A percentile compares a stretch with the other conserved stretches of the same genome.
phyloP scores from a whole-genome alignment of 2,888 invertebrate genomes.

The Lithophane leautieri region DNA sequence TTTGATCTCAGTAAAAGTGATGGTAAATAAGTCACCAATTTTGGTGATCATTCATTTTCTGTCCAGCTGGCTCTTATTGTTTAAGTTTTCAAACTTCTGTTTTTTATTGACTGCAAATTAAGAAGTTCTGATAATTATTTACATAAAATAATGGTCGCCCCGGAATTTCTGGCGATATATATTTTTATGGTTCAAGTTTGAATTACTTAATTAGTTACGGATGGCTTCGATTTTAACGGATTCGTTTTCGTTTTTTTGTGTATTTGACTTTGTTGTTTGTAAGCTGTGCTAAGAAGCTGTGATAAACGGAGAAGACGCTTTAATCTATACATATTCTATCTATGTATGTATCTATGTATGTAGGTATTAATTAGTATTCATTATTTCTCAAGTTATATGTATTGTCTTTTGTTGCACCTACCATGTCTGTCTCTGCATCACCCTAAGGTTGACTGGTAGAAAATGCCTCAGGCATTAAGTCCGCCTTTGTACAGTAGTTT shows the following conservation, averaged over 20 bases:
- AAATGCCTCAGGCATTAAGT: too few species aligned
- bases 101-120: conserved; percentile 66
- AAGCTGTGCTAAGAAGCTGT: too few species aligned
- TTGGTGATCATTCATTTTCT: conserved; percentile 21
- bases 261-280: conserved; percentile 5
- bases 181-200: conserved; percentile 65
- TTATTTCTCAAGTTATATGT: too few species aligned
- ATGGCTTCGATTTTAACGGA: conserved; percentile 56
- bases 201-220: conserved; percentile 50
- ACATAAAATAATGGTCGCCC: conserved; percentile 51
- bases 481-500: too few species aligned
- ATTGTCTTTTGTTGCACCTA: too few species aligned
- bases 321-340: too few species aligned
- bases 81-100: conserved; percentile 61
- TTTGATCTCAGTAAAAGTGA: too few species aligned
- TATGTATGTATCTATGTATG: too few species aligned
- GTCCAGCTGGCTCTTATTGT: conserved; percentile 35
- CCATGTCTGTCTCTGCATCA: too few species aligned
- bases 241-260: conserved; percentile 28
- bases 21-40: not conserved
- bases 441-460: too few species aligned
- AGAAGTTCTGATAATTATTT: conserved; percentile 63
- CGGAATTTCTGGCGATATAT: conserved; percentile 41
- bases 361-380: too few species aligned
- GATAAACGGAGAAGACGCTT: not conserved